Percentiles rank a stretch among this genome's conserved stretches.
phyloP scores from a whole-genome alignment of 2,888 invertebrate species.

The Pasiphila rectangulata region DNA sequence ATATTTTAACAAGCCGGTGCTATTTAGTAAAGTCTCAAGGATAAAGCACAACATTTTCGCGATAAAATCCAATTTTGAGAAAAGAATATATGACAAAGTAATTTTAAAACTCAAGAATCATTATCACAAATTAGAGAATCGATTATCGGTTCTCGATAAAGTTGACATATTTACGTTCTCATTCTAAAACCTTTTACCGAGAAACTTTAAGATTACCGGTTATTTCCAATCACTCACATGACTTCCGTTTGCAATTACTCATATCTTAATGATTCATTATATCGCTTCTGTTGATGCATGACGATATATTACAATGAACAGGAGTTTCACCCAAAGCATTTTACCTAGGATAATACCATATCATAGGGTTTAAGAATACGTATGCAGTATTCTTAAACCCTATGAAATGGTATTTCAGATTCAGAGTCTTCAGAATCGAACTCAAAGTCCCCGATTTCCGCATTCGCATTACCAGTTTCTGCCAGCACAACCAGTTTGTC shows the following conservation, averaged over 20 bases:
- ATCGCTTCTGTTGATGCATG: no score
- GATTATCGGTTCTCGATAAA: background rate
- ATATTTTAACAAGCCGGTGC: no score
- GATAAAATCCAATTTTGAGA: background rate
- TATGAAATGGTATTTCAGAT: no score
- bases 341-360: no score
- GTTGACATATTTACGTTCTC: slow-evolving; percentile 5
- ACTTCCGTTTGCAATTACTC: slow-evolving; percentile 20
- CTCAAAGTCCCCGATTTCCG: no score
- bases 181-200: slow-evolving; percentile 9
- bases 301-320: no score
- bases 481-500: background rate
- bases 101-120: background rate
- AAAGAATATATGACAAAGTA: background rate
- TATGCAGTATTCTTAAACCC: no score
- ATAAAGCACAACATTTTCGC: background rate
- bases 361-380: no score
- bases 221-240: slow-evolving; percentile 15
- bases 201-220: slow-evolving; percentile 16
- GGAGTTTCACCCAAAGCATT: background rate
- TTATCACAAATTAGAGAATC: background rate
- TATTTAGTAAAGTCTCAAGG: background rate
- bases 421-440: no score
- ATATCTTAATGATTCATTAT: slow-evolving; percentile 9
- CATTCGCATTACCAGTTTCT: no score